Conservation (phyloP, 2,113 vertebrate genomes). For the Pelodiscus sinensis region DNA sequence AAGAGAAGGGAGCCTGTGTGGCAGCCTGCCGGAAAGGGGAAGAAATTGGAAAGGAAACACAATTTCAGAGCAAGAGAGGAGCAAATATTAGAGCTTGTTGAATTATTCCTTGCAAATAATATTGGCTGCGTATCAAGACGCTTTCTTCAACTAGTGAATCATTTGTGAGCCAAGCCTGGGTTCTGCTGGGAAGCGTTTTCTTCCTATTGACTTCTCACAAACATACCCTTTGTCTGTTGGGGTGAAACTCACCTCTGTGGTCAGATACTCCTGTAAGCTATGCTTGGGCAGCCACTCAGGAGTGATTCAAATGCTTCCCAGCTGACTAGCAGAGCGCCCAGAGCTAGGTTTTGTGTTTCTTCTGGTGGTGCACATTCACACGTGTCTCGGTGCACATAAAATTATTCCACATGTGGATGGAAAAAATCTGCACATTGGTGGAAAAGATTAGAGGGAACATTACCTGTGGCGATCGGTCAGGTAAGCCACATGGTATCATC, state of each 20-base stretch:
- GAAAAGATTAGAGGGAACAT: too few relatives aligned
- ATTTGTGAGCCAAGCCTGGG: slow-evolving; percentile 3
- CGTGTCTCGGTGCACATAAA: too few relatives aligned
- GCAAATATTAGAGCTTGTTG: slow-evolving; percentile 27
- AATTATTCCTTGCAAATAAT: slow-evolving; percentile 29
- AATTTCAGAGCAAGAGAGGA: slow-evolving; percentile 31
- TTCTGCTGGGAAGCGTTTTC: slow-evolving; percentile 4
- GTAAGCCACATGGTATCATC: not conserved
- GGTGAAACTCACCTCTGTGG: not conserved
- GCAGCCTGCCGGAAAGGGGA: slow-evolving; percentile 40
- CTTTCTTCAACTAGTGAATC: slow-evolving; percentile 21
- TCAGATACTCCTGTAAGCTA: too few relatives aligned
- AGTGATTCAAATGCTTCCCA: too few relatives aligned
- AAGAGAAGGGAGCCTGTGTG: slow-evolving; percentile 32
- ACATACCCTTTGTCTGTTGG: fast-evolving
- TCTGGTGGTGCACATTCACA: too few relatives aligned
- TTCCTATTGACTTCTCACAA: not conserved
- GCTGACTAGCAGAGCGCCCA: too few relatives aligned
- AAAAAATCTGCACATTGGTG: too few relatives aligned
- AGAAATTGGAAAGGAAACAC: slow-evolving; percentile 46
- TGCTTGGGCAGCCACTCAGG: too few relatives aligned
- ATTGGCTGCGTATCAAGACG: not conserved
- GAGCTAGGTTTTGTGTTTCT: too few relatives aligned
- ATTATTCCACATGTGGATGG: too few relatives aligned
- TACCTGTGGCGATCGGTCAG: fast-evolving